These are phyloP conservation scores for Tridacna gigas DNA, from an alignment of 2,888 invertebrate genomes.

Conservation along the genomic window DNA sequence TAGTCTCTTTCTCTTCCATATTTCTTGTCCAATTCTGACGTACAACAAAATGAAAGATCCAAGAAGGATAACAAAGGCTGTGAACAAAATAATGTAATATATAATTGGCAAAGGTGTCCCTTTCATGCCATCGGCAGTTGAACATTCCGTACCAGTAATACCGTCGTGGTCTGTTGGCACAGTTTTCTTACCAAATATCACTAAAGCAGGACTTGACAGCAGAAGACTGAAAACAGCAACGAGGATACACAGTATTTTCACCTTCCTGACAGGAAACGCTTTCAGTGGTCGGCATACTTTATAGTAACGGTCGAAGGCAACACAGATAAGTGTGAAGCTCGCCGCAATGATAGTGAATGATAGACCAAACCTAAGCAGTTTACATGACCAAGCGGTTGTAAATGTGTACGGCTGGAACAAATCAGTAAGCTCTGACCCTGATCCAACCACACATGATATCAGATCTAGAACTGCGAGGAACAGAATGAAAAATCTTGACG, in stretches of 20 bases:
- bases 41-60: conserved; percentile 70
- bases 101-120: conserved; percentile 66
- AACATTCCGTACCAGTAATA: conserved; percentile 71
- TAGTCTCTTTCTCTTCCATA: conserved; percentile 68
- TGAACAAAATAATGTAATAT: conserved; percentile 70
- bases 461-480: conserved; percentile 76
- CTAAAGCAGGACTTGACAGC: conserved; percentile 72
- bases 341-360: conserved; percentile 73
- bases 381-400: conserved; percentile 70
- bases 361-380: conserved; percentile 73
- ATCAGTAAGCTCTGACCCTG: conserved; percentile 73
- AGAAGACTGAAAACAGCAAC: conserved; percentile 65
- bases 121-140: conserved; percentile 65
- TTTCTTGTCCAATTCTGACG: conserved; percentile 70
- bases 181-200: conserved; percentile 70
- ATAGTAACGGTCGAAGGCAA: conserved; percentile 76
- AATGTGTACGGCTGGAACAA: conserved; percentile 72
- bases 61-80: conserved; percentile 68
- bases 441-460: conserved; percentile 71
- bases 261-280: conserved; percentile 71
- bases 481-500: conserved; percentile 75
- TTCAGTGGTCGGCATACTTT: conserved; percentile 74
- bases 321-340: conserved; percentile 74
- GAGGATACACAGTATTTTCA: conserved; percentile 67
- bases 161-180: conserved; percentile 58